Base-by-base conservation (phyloP, 1,140 invertebrate species). In the Achatina immaculata region DNA sequence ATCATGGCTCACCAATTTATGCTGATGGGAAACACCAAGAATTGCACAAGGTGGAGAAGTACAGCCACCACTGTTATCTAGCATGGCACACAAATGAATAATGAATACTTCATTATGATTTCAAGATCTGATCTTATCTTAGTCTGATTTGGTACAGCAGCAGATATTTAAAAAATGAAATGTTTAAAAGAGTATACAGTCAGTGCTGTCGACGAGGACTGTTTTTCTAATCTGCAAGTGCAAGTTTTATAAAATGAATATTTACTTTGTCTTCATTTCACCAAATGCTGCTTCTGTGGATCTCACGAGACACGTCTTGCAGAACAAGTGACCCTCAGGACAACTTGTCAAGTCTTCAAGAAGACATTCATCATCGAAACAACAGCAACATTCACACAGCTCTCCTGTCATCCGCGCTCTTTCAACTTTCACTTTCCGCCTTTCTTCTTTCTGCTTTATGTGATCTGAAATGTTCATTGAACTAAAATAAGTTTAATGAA, bases 311-410 rank as follows among this genome's bases (percentile, higher is more conserved):
- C 94, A 94, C 0, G 91, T 87, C 75, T 92, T 92, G 87, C 94
- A 94, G 88, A 94, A 94, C 21, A 93, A 58, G 88, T 94, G 94
- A 2, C 92, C 93, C 58, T 93, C 92, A 28, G 91, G 89, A 85
- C 94, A 94, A 0, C 86, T 83, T 3, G 89, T 89, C 88, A 93
- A 92, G 82, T 94, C 94, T 71, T 93, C 93, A 55, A 93, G 92
- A 51, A 94, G 88, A 51, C 93, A 92, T 84, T 94, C 93, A 71
- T 94, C 92, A 68, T 93, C 92, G 85, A 85, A 94, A 81, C 94
- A 94, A 86, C 93, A 94, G 19, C 89, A 88, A 87, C 94, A 95
- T 80, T 86, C 89, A 34, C 87, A 80, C n/a, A 92, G 85, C 58
- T 90, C 86, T 73, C 87, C 86, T 31, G 85, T 85, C 51, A 90